Evolutionary conservation across 2,888 invertebrate genomes (phyloP), one percentile per base, ranked within the genome.

Genomic region (Agrilus cyanescens): DNA sequence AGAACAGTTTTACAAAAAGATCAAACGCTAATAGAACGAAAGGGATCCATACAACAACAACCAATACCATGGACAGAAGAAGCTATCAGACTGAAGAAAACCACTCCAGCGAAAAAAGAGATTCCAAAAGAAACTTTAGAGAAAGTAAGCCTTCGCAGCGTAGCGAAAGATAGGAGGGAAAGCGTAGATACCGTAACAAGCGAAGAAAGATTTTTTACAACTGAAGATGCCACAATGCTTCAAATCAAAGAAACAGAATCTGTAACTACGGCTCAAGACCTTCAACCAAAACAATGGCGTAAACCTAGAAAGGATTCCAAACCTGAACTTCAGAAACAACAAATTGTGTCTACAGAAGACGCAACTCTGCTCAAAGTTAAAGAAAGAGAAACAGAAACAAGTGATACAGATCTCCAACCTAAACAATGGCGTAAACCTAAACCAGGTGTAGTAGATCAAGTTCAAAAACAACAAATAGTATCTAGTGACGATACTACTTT

Each of bases 11-110:
- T 37, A 37, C 65, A 37, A 58, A 60, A 47, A 65, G 66, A 49
- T 29, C 34, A 40, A 31, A 36, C 37, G 20, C 25, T 62, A 65
- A 37, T 47, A 6, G 43, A 43, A 32, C 29, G 15, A 39, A 15
- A 40, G 32, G 44, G 44, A 37, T 38, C 40, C 6, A 44, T 35
- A 40, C 41, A 46, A 46, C 48, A 46, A 35, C 51, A 49, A 46
- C 40, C 38, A 40, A 18, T 49, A 45, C 70, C 74, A 5, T 74
- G 75, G 75, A 82, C 75, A 5, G 73, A 81, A 56, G 78, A 81
- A 62, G 69, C 71, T 46, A 66, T 73, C 20, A 65, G 58, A 35
- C 54, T 76, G 12, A 75, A 73, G 45, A 63, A 58, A 51, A 55
- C 67, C 1, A 61, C 57, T 41, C 53, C 49, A 54, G 60, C 62